These are phyloP conservation scores for Poeciliopsis gracilis DNA, from an alignment of 2,797 vertebrate species.

Conservation along the genomic window DNA sequence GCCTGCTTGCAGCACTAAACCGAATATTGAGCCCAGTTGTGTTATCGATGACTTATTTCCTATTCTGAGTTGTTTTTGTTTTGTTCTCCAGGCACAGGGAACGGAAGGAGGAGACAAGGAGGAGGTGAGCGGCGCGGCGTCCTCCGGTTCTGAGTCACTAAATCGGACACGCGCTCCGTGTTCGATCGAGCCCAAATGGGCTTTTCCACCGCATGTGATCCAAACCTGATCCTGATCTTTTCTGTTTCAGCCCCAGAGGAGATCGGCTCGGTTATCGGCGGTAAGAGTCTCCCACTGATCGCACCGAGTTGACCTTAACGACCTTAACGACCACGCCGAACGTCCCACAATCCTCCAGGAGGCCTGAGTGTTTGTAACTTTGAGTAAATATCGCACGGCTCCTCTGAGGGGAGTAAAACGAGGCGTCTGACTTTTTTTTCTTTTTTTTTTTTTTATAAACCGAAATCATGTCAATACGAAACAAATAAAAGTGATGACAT, in stretches of 20 bases:
- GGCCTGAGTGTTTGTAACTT: background rate
- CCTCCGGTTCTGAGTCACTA: conserved; percentile 1
- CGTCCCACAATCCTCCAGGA: background rate
- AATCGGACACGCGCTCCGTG: background rate
- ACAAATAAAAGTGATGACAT: background rate
- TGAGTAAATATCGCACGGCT: background rate
- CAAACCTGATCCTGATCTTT: background rate
- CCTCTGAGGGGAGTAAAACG: background rate
- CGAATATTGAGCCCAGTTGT: background rate
- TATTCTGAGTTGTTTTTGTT: conserved; percentile 26
- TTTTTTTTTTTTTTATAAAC: background rate
- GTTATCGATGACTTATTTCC: background rate
- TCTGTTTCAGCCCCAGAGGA: conserved; percentile 89
- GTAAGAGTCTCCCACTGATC: conserved; percentile 77
- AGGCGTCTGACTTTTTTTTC: background rate
- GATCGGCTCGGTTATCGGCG: conserved; percentile 91
- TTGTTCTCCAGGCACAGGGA: conserved; percentile 75
- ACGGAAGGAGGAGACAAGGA: conserved; percentile 85
- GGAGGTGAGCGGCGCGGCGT: conserved; percentile 80
- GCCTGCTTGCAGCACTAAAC: conserved; percentile 39
- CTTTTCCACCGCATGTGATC: background rate
- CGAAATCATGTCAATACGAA: background rate
- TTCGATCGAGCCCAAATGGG: background rate
- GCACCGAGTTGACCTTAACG: background rate
- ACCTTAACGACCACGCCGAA: background rate